Conservation (phyloP, 2,888 invertebrate species). For the Chirona hameri region DNA sequence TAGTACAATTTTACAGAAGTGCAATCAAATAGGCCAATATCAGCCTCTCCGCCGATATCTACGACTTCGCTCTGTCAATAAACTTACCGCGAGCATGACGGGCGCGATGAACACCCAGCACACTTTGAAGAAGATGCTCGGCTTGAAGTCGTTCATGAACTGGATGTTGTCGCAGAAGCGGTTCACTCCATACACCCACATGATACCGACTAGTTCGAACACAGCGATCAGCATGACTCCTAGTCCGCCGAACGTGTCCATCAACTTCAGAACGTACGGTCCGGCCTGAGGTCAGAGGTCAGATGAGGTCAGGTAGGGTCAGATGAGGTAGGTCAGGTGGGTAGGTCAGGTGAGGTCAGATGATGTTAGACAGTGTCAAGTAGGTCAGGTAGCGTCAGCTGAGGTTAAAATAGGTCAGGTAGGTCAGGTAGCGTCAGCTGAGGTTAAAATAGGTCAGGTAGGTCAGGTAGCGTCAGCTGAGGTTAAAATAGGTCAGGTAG, state of each 20-base stretch:
- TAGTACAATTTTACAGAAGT: no score
- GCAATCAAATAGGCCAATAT: no score
- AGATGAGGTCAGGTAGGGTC: background rate
- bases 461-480: no score
- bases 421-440: no score
- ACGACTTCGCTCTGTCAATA: background rate
- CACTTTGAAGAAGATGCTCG: conserved; percentile 48
- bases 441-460: no score
- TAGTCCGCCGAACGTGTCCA: conserved; percentile 63
- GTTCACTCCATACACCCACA: conserved; percentile 66
- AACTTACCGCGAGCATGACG: conserved; percentile 46
- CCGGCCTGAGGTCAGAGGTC: conserved; percentile 33
- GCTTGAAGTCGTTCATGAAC: conserved; percentile 45
- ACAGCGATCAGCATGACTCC: conserved; percentile 64
- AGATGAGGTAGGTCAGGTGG: background rate
- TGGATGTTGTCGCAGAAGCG: conserved; percentile 44
- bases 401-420: no score
- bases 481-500: background rate
- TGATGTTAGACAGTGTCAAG: no score
- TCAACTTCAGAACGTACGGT: conserved; percentile 61
- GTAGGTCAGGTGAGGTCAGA: background rate
- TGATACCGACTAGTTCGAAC: conserved; percentile 63
- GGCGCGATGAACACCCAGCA: conserved; percentile 50
- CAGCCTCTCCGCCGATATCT: no score
- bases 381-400: no score